These are phyloP conservation scores for Adrianichthys oophorus DNA, from an alignment of 2,797 vertebrate species.

Conservation along the genomic window DNA sequence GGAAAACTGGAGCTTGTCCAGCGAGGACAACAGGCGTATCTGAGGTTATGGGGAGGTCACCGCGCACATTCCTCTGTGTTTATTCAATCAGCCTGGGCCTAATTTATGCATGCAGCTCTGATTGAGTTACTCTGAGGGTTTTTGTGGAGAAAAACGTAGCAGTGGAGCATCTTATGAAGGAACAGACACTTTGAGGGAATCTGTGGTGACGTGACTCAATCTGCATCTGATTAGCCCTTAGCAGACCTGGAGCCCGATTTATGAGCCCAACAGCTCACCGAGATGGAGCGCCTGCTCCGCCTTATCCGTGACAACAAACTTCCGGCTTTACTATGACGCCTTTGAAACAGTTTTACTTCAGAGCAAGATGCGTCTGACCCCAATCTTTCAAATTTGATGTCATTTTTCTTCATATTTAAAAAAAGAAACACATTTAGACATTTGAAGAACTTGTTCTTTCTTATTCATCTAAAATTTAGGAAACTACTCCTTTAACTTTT, in stretches of 20 bases:
- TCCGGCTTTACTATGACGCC: constrained; percentile 45
- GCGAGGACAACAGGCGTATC: constrained; percentile 36
- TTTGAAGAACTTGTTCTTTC: too few relatives aligned
- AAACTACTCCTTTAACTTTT: too few relatives aligned
- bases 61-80: constrained; percentile 31
- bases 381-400: too few relatives aligned
- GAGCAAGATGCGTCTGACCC: too few relatives aligned
- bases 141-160: constrained; percentile 55
- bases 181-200: constrained; percentile 50
- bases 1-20: constrained; percentile 48
- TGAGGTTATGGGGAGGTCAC: constrained; percentile 58
- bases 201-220: constrained; percentile 60
- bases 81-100: constrained; percentile 34
- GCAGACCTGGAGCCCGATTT: constrained; percentile 66
- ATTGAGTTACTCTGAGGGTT: constrained; percentile 53
- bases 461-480: too few relatives aligned
- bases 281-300: constrained; percentile 19
- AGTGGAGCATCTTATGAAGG: constrained; percentile 42
- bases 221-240: constrained; percentile 67
- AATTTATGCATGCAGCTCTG: constrained; percentile 41
- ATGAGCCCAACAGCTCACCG: constrained; percentile 54
- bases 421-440: too few relatives aligned
- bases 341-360: constrained; percentile 29
- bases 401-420: too few relatives aligned
- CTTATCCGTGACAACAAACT: constrained; percentile 32